phyloP scores from a whole-genome alignment of 2,113 vertebrate genomes.

The Donacobius atricapilla region DNA sequence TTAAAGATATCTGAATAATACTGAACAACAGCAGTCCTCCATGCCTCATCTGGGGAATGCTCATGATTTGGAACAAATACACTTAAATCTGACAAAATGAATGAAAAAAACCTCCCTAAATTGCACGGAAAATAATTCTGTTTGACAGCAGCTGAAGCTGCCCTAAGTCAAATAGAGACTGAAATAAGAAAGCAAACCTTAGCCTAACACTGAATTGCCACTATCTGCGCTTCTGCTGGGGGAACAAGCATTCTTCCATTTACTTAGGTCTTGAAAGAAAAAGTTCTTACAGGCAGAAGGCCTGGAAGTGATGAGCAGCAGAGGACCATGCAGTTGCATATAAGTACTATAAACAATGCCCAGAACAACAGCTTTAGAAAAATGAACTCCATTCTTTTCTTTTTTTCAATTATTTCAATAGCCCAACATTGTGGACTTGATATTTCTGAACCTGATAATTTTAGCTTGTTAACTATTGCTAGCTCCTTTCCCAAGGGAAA shows the following conservation, averaged over 20 bases:
- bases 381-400: neutral
- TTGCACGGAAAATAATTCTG: neutral
- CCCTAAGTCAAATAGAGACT: neutral
- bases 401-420: neutral
- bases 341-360: neutral
- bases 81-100: neutral
- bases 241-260: neutral
- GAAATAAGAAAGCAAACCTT: neutral
- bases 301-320: neutral
- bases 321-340: neutral
- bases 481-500: no score
- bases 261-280: neutral
- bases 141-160: neutral
- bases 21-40: neutral
- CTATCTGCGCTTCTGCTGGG: neutral
- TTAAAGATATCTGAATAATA: neutral
- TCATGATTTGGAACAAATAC: neutral
- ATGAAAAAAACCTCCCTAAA: neutral
- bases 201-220: neutral
- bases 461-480: no score
- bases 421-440: no score
- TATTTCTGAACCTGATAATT: no score
- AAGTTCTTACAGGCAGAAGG: neutral
- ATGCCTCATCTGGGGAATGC: neutral
- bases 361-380: neutral